Evolutionary conservation across 2,113 vertebrate species (phyloP).

Genomic region (Copsychus sechellarum): DNA sequence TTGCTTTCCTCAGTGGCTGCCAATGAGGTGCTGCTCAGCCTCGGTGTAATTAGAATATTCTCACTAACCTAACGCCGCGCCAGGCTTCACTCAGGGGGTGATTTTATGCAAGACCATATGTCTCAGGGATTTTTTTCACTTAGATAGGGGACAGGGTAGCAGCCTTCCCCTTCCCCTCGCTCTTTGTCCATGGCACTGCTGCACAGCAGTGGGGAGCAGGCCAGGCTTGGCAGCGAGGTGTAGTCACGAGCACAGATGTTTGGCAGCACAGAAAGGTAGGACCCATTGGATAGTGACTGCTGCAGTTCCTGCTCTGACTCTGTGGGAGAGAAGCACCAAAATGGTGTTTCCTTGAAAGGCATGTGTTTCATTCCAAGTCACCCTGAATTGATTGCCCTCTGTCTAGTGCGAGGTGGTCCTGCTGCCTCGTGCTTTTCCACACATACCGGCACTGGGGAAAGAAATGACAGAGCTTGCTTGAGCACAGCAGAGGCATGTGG

Average conservation of each 20-base stretch:
- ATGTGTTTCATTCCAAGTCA: neutral
- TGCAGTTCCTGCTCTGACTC: neutral
- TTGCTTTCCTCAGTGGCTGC: neutral
- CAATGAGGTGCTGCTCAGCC: neutral
- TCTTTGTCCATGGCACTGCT: neutral
- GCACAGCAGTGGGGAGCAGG: neutral
- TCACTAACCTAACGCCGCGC: neutral
- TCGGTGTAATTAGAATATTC: slow-evolving; percentile 20
- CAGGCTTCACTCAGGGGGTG: slow-evolving; percentile 11
- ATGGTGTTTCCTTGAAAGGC: neutral
- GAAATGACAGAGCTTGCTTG: neutral
- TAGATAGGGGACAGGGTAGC: neutral
- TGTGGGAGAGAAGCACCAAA: neutral
- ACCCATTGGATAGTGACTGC: neutral
- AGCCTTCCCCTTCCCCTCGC: neutral
- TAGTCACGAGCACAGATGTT: slow-evolving; percentile 50
- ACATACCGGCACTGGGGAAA: neutral
- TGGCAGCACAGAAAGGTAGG: slow-evolving; percentile 41
- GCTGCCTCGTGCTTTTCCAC: neutral
- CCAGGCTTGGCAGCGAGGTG: neutral
- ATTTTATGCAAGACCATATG: slow-evolving; percentile 59
- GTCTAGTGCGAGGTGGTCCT: neutral
- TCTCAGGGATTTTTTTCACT: slow-evolving; percentile 30
- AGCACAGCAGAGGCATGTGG: neutral
- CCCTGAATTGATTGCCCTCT: neutral